A percentile compares a stretch with the other conserved stretches of the same genome.
Evolutionary conservation across 2,113 vertebrate species (phyloP).

Genomic region (Perccottus glenii): DNA sequence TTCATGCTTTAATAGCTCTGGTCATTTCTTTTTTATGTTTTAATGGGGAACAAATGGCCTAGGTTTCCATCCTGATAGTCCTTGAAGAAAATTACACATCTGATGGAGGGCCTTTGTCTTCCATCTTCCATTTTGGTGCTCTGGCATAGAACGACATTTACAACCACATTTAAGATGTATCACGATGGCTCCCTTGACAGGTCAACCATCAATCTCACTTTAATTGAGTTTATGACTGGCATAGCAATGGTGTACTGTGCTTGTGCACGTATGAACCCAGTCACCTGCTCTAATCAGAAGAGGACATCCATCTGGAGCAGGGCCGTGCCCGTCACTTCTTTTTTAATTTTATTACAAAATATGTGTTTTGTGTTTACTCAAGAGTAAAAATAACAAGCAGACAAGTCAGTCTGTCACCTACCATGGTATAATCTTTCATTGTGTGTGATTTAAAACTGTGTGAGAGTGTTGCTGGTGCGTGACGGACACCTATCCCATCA

Average conservation of each 20-base stretch:
- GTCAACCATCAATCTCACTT: conserved; percentile 45
- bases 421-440: conserved; percentile 34
- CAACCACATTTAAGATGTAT: conserved; percentile 55
- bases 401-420: conserved; percentile 60
- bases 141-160: conserved; percentile 53
- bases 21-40: conserved; percentile 15
- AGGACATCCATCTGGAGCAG: not conserved
- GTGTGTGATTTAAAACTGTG: conserved; percentile 25
- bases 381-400: conserved; percentile 73
- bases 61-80: conserved; percentile 12
- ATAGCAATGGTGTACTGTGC: conserved; percentile 9
- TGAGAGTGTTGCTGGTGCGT: conserved; percentile 47
- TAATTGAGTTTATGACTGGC: conserved; percentile 34
- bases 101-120: conserved; percentile 35
- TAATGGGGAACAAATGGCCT: conserved; percentile 18
- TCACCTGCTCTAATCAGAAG: not conserved
- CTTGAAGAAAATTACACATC: conserved; percentile 34
- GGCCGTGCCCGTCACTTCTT: not conserved
- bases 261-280: conserved; percentile 9
- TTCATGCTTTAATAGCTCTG: conserved; percentile 4
- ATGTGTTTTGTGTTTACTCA: conserved; percentile 45
- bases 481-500: conserved; percentile 76
- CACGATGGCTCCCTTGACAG: conserved; percentile 35
- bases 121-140: conserved; percentile 48
- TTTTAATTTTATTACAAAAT: conserved; percentile 24